phyloP scores from a whole-genome alignment of 2,797 vertebrate species.

The Microchirus variegatus region DNA sequence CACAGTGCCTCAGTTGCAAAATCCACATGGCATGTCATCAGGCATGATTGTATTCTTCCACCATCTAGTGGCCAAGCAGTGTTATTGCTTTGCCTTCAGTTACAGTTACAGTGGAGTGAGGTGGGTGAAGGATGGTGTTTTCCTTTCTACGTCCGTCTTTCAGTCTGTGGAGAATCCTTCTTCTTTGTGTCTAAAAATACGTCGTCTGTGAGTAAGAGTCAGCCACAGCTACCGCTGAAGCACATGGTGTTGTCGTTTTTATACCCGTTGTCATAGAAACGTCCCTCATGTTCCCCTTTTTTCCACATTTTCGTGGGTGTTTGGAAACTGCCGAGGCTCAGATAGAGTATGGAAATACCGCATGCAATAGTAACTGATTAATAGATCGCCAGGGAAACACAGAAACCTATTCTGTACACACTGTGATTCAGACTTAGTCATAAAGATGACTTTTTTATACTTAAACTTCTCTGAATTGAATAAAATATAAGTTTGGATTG shows the following conservation, averaged over 20 bases:
- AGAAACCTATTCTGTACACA: neutral
- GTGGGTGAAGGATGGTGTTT: constrained; percentile 27
- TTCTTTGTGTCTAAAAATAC: constrained; percentile 65
- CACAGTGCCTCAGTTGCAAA: neutral
- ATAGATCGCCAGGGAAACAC: constrained; percentile 24
- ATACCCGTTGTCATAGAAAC: constrained; percentile 56
- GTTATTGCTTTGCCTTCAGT: neutral
- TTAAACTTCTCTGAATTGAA: too few species aligned
- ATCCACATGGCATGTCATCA: neutral
- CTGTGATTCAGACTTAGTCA: neutral
- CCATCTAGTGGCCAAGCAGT: constrained; percentile 61
- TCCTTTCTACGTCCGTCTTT: constrained; percentile 30
- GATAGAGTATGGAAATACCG: constrained; percentile 35
- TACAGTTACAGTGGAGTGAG: neutral
- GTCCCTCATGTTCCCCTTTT: constrained; percentile 50
- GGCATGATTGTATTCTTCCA: constrained; percentile 30
- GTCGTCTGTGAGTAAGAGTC: constrained; percentile 56
- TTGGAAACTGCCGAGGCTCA: constrained; percentile 18
- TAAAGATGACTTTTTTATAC: neutral
- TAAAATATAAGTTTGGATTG: too few species aligned
- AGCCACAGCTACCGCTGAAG: constrained; percentile 15
- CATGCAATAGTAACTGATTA: constrained; percentile 17
- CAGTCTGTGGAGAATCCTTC: constrained; percentile 37
- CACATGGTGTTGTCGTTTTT: constrained; percentile 61
- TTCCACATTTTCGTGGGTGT: constrained; percentile 44